phyloP scores from a whole-genome alignment of 2,888 invertebrate species.

The Boloria selene region DNA sequence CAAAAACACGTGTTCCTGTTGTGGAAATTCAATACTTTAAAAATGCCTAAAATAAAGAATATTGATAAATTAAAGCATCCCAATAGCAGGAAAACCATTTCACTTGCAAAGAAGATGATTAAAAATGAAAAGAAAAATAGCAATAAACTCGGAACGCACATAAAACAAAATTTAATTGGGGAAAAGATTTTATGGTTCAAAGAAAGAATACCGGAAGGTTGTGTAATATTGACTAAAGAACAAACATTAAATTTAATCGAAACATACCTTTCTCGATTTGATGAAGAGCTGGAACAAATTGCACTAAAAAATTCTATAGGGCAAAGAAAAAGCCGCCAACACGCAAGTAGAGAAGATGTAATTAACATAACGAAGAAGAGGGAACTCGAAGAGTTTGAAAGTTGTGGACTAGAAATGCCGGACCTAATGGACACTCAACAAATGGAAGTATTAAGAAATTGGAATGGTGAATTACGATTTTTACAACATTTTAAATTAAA shows the following conservation, averaged over 20 bases:
- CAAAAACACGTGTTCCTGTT: slow-evolving; percentile 11
- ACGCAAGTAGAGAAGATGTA: slow-evolving; percentile 90
- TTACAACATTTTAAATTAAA: slow-evolving; percentile 85
- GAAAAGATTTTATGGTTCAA: slow-evolving; percentile 92
- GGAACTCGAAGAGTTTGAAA: slow-evolving; percentile 88
- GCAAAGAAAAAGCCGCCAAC: slow-evolving; percentile 88
- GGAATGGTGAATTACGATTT: slow-evolving; percentile 86
- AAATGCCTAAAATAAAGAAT: slow-evolving; percentile 70
- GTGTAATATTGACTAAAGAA: slow-evolving; percentile 80
- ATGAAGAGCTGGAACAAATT: slow-evolving; percentile 91
- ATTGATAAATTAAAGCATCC: slow-evolving; percentile 88
- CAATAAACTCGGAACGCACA: slow-evolving; percentile 84
- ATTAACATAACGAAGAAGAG: slow-evolving; percentile 89
- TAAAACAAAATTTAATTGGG: slow-evolving; percentile 88
- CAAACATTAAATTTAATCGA: slow-evolving; percentile 83
- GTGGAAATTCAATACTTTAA: slow-evolving; percentile 20
- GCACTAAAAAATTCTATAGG: slow-evolving; percentile 89
- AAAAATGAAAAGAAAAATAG: slow-evolving; percentile 84
- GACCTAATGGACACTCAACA: slow-evolving; percentile 84
- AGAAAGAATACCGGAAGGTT: slow-evolving; percentile 83
- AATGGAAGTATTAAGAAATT: slow-evolving; percentile 82
- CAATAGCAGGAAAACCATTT: slow-evolving; percentile 91
- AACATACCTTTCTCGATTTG: slow-evolving; percentile 82
- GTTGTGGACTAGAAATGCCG: slow-evolving; percentile 91
- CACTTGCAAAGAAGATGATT: slow-evolving; percentile 86